Percentiles rank a stretch among this genome's conserved stretches.
phyloP scores from a whole-genome alignment of 1,140 invertebrate species.

The Drosophila santomea region DNA sequence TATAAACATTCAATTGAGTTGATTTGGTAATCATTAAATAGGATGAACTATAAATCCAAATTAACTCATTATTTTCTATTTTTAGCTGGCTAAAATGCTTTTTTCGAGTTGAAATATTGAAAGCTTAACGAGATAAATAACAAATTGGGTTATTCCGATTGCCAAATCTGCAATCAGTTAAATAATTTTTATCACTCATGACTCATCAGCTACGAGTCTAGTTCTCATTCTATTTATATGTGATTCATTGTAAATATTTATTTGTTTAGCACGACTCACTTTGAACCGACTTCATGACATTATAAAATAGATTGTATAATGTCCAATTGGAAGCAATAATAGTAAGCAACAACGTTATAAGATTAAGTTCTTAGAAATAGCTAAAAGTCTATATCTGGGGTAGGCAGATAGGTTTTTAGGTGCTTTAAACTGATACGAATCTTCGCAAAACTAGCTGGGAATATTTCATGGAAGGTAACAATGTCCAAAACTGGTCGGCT shows the following conservation, averaged over 20 bases:
- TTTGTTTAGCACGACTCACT: background rate
- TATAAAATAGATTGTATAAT: slow-evolving; percentile 7
- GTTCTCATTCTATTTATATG: too few relatives aligned
- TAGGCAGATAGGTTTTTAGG: background rate
- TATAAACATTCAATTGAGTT: background rate
- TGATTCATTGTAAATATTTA: slow-evolving; percentile 9
- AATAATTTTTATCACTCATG: too few relatives aligned
- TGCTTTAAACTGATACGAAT: slow-evolving; percentile 10
- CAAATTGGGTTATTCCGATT: slow-evolving; percentile 1
- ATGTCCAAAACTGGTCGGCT: background rate
- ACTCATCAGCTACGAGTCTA: too few relatives aligned
- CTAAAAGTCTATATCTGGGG: slow-evolving; percentile 18
- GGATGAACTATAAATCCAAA: background rate
- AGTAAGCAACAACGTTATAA: background rate
- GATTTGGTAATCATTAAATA: background rate
- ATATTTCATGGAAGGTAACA: background rate
- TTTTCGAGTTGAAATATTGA: background rate
- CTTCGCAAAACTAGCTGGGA: background rate
- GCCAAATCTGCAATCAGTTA: too few relatives aligned
- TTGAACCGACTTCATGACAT: background rate
- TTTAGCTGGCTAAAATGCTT: background rate
- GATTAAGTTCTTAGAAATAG: slow-evolving; percentile 31
- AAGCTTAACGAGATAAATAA: slow-evolving; percentile 1
- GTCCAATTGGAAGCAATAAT: slow-evolving; percentile 15
- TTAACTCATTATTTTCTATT: background rate